These are phyloP conservation scores for Temnothorax unifasciatus DNA, from an alignment of 2,888 invertebrate species.

Conservation along the genomic window DNA sequence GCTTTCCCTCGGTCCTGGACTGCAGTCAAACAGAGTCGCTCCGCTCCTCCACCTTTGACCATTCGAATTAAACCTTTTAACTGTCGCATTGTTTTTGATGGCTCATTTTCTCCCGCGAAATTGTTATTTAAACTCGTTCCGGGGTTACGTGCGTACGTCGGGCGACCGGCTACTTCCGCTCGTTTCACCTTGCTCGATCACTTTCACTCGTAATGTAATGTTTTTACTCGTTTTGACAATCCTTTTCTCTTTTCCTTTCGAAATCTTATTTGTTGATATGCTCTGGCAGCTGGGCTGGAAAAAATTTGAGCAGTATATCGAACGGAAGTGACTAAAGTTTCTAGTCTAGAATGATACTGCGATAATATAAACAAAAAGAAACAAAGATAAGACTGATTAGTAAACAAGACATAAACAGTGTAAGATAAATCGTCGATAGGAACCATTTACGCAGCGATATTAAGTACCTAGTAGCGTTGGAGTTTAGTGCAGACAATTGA, in stretches of 20 bases:
- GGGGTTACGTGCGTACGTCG: constrained; percentile 15
- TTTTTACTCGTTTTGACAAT: constrained; percentile 2
- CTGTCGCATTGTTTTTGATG: constrained; percentile 82
- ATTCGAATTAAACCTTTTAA: constrained; percentile 82
- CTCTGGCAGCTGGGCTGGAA: not conserved
- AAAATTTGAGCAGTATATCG: not conserved
- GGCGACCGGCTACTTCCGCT: constrained; percentile 30
- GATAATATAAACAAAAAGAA: not conserved
- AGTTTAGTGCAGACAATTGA: constrained; percentile 25
- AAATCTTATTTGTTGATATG: not conserved
- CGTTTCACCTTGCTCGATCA: constrained; percentile 27
- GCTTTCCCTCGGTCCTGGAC: constrained; percentile 59
- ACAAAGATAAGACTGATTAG: not conserved
- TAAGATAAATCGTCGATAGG: not conserved
- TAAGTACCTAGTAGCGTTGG: not conserved
- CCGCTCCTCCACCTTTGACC: constrained; percentile 76
- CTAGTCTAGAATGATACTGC: not conserved
- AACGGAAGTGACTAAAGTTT: not conserved
- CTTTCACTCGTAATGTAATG: constrained; percentile 35
- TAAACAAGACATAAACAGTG: too few species aligned
- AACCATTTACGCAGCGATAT: not conserved
- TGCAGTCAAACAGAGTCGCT: constrained; percentile 74
- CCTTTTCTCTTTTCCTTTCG: not conserved
- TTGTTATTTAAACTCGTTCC: constrained; percentile 80
- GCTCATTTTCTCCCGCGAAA: constrained; percentile 81